A percentile compares a stretch with the other conserved stretches of the same genome.
Conservation (phyloP, 1,140 invertebrate species). For the Calephelis virginiensis region DNA sequence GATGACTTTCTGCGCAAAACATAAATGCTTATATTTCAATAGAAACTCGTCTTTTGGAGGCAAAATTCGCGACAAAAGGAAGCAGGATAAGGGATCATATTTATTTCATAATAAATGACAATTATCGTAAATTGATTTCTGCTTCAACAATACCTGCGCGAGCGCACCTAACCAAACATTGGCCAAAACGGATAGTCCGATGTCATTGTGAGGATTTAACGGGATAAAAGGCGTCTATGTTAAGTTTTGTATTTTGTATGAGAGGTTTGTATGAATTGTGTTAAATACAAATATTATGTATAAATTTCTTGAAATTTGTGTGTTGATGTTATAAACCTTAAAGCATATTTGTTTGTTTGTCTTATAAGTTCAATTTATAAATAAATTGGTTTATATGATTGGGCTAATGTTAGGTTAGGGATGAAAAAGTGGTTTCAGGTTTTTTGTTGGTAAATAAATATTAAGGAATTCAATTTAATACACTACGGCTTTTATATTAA, state of each 20-base stretch:
- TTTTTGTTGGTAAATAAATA: too few species aligned
- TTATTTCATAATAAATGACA: conserved; percentile 78
- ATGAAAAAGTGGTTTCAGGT: too few species aligned
- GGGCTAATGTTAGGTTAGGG: too few species aligned
- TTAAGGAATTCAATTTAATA: too few species aligned
- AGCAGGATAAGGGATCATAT: conserved; percentile 69
- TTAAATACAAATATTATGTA: conserved; percentile 9
- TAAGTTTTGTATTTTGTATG: conserved; percentile 38
- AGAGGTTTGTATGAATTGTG: conserved; percentile 43
- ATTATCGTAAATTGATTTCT: conserved; percentile 76
- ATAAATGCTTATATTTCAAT: conserved; percentile 55
- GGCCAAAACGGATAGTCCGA: conserved; percentile 59
- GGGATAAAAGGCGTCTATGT: conserved; percentile 26
- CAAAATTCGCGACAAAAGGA: conserved; percentile 46
- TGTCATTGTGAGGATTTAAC: conserved; percentile 49
- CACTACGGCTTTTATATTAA: too few species aligned
- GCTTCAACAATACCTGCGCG: conserved; percentile 57
- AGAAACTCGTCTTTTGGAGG: conserved; percentile 48
- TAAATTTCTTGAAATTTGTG: not conserved
- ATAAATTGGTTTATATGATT: too few species aligned
- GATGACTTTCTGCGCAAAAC: conserved; percentile 58
- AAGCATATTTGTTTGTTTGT: too few species aligned
- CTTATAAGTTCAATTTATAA: too few species aligned
- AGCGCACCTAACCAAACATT: conserved; percentile 75
- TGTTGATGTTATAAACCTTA: too few species aligned